These are phyloP conservation scores for Riparia riparia DNA, from an alignment of 2,113 vertebrate genomes.

Conservation along the genomic window DNA sequence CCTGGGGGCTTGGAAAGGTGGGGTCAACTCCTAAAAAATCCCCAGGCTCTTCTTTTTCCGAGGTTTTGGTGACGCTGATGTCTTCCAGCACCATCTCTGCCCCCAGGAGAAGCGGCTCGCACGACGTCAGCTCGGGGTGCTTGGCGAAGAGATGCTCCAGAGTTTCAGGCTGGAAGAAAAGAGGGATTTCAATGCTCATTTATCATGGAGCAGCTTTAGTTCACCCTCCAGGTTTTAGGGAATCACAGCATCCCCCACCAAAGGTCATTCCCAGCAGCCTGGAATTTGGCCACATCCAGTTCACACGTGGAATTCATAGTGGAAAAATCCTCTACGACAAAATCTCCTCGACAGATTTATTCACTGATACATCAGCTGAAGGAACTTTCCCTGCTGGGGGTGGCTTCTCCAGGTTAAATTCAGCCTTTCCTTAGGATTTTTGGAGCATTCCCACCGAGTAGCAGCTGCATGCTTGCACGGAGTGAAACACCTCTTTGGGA, in stretches of 20 bases:
- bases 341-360: background rate
- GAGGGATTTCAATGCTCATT: slow-evolving; percentile 59
- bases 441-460: background rate
- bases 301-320: background rate
- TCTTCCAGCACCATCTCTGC: slow-evolving; percentile 85
- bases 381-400: background rate
- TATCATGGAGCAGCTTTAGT: background rate
- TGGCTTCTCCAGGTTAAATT: background rate
- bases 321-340: background rate
- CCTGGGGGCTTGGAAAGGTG: background rate
- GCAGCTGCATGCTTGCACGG: background rate
- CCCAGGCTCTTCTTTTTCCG: slow-evolving; percentile 23
- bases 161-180: slow-evolving; percentile 84
- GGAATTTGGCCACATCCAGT: background rate
- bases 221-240: background rate
- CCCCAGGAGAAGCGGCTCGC: slow-evolving; percentile 85
- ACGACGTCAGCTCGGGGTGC: slow-evolving; percentile 73
- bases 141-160: slow-evolving; percentile 86
- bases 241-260: background rate
- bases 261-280: background rate
- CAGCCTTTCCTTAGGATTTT: background rate
- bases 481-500: background rate
- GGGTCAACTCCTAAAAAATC: background rate
- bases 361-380: background rate
- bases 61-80: slow-evolving; percentile 76